Base-by-base conservation (phyloP, 2,797 vertebrate genomes). In the Lemur catta region DNA sequence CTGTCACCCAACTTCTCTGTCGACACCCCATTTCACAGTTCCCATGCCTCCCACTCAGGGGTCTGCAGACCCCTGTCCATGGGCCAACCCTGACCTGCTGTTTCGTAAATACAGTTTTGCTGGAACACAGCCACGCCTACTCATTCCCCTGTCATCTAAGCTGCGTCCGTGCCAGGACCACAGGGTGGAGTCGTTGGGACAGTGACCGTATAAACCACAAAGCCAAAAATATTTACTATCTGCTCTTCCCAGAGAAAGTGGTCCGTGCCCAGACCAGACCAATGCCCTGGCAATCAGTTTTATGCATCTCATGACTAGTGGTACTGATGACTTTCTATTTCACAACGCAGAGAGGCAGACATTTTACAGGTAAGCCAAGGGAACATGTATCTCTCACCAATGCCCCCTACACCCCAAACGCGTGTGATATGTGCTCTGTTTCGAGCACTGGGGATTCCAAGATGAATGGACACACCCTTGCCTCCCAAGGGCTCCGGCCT, bases 181-280 rank as follows among this genome's bases (percentile, higher is more conserved):
- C 0, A 35, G 18, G 24, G 43, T 7, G 2, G 1, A 18, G n/a
- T 14, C 3, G 2, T 0, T 15, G 12, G 13, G 41, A 50, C 1
- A 20, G 22, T n/a, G 26, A 38, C 91, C 1, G 0, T 1, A 3
- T 0, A 33, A 22, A 6, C 82, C 20, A 2, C 15, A 10, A 14
- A 38, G 33, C n/a, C 55, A 11, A 6, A 22, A 26, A 46, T 2
- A 11, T 35, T 48, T 24, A 26, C 4, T 0, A 9, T 4, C 46
- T 48, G 46, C 18, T 95, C 35, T 67, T 50, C 38, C 20, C 7
- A 48, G n/a, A 59, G 22, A 75, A 46, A 33, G 6, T 18, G 4
- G 24, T 38, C 33, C 6, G 7, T 13, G 18, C 20, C 35, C 26
- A 57, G 43, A 7, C 28, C 18, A 69, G 41, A 14, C 8, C 12